Percentiles rank a stretch among this genome's conserved stretches.
phyloP scores from a whole-genome alignment of 2,797 vertebrate species.

The Chelon auratus region DNA sequence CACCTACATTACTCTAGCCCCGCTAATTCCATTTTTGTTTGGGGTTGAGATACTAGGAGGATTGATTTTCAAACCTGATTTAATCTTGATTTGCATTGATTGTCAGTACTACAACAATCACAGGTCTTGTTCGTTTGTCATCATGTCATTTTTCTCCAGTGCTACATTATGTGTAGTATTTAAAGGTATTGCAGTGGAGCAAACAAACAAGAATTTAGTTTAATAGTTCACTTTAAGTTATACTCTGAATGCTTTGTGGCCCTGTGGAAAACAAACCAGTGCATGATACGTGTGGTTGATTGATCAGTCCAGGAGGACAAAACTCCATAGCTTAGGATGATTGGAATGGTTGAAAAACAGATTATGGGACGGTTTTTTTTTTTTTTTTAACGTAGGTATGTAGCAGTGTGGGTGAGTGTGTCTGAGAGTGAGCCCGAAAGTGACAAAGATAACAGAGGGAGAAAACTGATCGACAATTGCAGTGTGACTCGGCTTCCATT shows the following conservation, averaged over 20 bases:
- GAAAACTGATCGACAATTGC: conserved; percentile 54
- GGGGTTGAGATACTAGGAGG: conserved; percentile 11
- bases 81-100: conserved; percentile 32
- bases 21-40: conserved; percentile 8
- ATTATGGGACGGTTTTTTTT: conserved; percentile 26
- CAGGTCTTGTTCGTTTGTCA: conserved; percentile 33
- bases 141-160: conserved; percentile 24
- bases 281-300: not conserved
- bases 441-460: conserved; percentile 47
- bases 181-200: too few relatives aligned
- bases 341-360: conserved; percentile 3
- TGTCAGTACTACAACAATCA: conserved; percentile 14
- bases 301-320: conserved; percentile 11
- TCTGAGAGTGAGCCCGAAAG: conserved; percentile 31
- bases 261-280: not conserved
- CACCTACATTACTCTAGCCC: not conserved
- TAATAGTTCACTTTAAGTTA: too few relatives aligned
- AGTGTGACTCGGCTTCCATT: conserved; percentile 44
- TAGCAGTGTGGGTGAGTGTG: conserved; percentile 18
- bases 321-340: conserved; percentile 1
- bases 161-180: not conserved
- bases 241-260: too few relatives aligned
- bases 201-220: too few relatives aligned
- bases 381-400: conserved; percentile 4
- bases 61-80: conserved; percentile 32